Percentiles rank a stretch among this genome's conserved stretches.
Conservation (phyloP, 1,140 invertebrate genomes). For the Drosophila setifemur region DNA sequence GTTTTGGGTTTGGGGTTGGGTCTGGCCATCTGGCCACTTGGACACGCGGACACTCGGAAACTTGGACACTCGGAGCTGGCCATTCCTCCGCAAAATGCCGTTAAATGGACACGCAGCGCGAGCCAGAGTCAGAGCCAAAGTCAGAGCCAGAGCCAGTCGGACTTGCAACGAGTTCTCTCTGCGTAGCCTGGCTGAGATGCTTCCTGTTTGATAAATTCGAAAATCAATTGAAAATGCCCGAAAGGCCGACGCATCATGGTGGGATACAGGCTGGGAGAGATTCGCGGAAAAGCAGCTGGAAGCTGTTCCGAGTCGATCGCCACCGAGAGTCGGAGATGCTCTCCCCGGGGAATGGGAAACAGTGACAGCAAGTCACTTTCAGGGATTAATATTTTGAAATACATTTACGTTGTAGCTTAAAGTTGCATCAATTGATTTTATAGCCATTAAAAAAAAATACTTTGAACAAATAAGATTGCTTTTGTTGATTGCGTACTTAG, state of each 20-base stretch:
- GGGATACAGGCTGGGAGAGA: conserved; percentile 48
- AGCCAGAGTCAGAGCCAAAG: not conserved
- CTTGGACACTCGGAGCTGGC: conserved; percentile 6
- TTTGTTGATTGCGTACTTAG: too few relatives aligned
- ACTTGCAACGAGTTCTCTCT: conserved; percentile 52
- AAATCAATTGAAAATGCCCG: conserved; percentile 76
- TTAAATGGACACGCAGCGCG: conserved; percentile 64
- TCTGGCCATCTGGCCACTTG: conserved; percentile 8
- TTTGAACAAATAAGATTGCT: too few relatives aligned
- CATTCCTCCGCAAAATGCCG: conserved; percentile 47
- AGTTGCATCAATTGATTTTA: too few relatives aligned
- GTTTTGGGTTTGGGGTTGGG: conserved; percentile 1
- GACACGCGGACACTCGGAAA: conserved; percentile 10
- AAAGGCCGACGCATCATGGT: conserved; percentile 63
- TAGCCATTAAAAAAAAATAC: too few relatives aligned
- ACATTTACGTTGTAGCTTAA: not conserved
- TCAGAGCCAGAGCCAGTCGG: not conserved
- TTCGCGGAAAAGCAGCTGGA: conserved; percentile 76
- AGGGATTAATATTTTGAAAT: not conserved
- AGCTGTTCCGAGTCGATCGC: conserved; percentile 40
- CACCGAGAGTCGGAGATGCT: conserved; percentile 12
- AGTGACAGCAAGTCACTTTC: not conserved
- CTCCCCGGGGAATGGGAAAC: not conserved
- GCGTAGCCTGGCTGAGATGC: conserved; percentile 59
- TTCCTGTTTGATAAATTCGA: conserved; percentile 79